These are phyloP conservation scores for Habroteleia sp. DNA, from an alignment of 2,888 invertebrate species.

Conservation along the genomic window DNA sequence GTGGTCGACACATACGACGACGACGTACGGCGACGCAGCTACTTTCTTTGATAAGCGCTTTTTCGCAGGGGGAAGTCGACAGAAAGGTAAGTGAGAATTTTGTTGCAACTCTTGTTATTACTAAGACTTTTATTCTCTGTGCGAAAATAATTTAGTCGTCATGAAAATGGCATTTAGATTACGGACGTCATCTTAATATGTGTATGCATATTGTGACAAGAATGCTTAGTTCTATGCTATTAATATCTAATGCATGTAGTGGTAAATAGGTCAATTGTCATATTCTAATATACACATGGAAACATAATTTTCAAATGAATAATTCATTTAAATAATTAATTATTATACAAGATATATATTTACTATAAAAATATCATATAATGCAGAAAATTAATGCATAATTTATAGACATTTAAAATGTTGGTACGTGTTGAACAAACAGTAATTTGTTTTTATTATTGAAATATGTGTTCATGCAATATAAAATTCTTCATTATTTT, in stretches of 20 bases:
- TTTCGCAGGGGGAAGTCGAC: slow-evolving; percentile 30
- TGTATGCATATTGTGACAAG: slow-evolving; percentile 6
- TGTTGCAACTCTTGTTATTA: slow-evolving; percentile 40
- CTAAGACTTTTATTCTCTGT: slow-evolving; percentile 11
- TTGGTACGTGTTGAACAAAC: no score
- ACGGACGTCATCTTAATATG: slow-evolving; percentile 2
- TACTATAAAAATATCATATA: no score
- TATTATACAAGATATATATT: no score
- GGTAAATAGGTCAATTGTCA: no score
- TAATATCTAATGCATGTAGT: not conserved
- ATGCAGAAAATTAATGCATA: no score
- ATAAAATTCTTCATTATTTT: no score
- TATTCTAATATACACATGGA: no score
- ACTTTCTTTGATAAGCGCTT: slow-evolving; percentile 49
- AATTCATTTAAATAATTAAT: no score
- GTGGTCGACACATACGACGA: slow-evolving; percentile 45
- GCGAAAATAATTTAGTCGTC: slow-evolving; percentile 34
- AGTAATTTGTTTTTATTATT: no score
- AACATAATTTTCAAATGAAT: no score
- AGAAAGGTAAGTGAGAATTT: slow-evolving; percentile 49
- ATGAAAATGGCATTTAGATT: slow-evolving; percentile 26
- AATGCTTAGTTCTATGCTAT: slow-evolving; percentile 2
- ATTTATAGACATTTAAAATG: no score
- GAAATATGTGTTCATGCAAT: no score
- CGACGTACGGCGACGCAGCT: slow-evolving; percentile 45